phyloP scores from a whole-genome alignment of 2,113 vertebrate species.

The Thamnophis sirtalis region DNA sequence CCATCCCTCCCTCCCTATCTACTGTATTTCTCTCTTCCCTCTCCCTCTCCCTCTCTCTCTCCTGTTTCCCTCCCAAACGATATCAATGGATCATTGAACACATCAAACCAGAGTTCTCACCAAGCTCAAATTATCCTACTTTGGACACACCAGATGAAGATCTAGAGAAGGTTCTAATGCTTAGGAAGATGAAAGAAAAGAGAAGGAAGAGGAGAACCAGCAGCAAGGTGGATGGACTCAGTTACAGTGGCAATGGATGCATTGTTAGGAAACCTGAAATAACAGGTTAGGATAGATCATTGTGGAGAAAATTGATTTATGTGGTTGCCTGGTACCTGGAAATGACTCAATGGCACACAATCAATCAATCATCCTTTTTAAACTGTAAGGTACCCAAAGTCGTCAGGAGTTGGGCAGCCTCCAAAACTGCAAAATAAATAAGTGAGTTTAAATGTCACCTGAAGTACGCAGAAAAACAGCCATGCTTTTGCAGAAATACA shows the following conservation, averaged over 20 bases:
- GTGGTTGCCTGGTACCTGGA: not conserved
- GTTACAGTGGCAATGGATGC: not conserved
- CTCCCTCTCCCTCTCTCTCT: no score
- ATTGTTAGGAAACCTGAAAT: not conserved
- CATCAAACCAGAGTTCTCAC: not conserved
- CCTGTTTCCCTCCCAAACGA: not conserved
- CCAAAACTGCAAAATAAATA: not conserved
- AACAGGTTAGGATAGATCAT: not conserved
- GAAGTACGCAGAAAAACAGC: not conserved
- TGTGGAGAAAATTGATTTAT: not conserved
- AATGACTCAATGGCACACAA: not conserved
- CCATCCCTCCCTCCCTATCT: no score
- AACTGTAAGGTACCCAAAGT: not conserved
- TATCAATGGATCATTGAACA: not conserved
- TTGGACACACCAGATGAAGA: not conserved
- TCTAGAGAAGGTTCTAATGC: not conserved
- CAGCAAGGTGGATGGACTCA: not conserved
- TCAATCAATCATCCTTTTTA: not conserved
- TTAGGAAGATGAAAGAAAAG: not conserved
- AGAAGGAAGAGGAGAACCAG: not conserved
- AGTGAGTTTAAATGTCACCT: not conserved
- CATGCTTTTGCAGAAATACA: not conserved
- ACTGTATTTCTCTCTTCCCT: no score
- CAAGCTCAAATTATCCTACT: not conserved
- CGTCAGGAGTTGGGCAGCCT: not conserved